phyloP scores from a whole-genome alignment of 2,888 invertebrate genomes.

The Nudaria mundana region DNA sequence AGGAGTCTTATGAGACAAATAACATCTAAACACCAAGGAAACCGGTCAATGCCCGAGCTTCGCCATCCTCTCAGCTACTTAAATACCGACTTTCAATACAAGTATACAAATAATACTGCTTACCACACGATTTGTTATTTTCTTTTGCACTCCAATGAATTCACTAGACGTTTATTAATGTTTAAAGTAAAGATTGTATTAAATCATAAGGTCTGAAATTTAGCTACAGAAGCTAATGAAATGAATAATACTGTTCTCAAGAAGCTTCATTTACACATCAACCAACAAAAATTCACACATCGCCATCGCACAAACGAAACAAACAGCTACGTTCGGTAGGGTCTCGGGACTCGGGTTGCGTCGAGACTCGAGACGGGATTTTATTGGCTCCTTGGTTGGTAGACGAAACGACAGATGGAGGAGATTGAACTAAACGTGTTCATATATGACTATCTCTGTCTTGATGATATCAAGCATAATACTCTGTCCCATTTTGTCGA shows the following conservation, averaged over 20 bases:
- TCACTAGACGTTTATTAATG: conserved; percentile 17
- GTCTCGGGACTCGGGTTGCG: too few species aligned
- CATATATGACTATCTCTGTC: conserved; percentile 10
- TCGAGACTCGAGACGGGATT: too few species aligned
- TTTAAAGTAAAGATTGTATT: conserved; percentile 9
- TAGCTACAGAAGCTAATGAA: too few species aligned
- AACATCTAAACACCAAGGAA: conserved; percentile 43
- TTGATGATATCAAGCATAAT: too few species aligned
- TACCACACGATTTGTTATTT: conserved; percentile 53
- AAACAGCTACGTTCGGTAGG: conserved; percentile 30
- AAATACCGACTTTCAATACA: conserved; percentile 67
- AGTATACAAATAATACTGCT: conserved; percentile 63
- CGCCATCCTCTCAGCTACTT: conserved; percentile 49
- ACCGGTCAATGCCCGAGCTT: conserved; percentile 70
- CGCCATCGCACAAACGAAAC: conserved; percentile 46
- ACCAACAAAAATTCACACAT: conserved; percentile 61
- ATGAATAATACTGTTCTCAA: conserved; percentile 36
- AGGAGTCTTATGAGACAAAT: conserved; percentile 10
- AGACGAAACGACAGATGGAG: conserved; percentile 40
- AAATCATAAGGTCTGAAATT: conserved; percentile 27
- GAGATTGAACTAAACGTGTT: conserved; percentile 9
- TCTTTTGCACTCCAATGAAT: conserved; percentile 15
- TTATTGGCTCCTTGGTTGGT: too few species aligned
- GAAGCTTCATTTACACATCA: conserved; percentile 40
- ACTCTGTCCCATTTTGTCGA: too few species aligned